Evolutionary conservation across 2,797 vertebrate genomes (phyloP).

Genomic region (Epinephelus awoara): DNA sequence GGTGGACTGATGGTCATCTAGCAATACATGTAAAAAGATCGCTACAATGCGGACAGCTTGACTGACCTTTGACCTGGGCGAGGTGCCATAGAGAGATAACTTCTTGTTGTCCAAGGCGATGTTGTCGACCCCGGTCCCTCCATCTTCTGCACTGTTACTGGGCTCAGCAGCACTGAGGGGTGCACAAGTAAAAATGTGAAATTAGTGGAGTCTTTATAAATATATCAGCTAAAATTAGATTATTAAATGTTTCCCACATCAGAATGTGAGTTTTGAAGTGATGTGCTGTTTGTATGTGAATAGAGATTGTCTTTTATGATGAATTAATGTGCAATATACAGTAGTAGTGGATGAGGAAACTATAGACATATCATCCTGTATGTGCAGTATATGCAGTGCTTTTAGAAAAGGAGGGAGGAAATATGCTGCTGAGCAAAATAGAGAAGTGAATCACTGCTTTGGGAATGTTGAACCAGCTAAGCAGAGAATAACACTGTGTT

Average conservation of each 20-base stretch:
- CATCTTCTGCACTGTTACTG: background rate
- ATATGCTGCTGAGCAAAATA: conserved; percentile 22
- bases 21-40: too few species aligned
- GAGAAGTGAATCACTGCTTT: conserved; percentile 47
- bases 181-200: background rate
- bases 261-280: background rate
- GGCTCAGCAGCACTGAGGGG: conserved; percentile 50
- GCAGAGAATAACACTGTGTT: conserved; percentile 38
- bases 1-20: background rate
- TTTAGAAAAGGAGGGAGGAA: conserved; percentile 7
- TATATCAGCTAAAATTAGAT: background rate
- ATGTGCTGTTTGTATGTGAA: background rate
- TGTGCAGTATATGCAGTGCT: background rate
- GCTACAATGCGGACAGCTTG: background rate
- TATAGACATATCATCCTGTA: background rate
- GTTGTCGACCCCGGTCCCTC: background rate
- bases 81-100: conserved; percentile 45
- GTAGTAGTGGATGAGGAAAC: too few species aligned
- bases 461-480: conserved; percentile 65
- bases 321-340: background rate
- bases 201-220: background rate
- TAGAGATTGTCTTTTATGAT: background rate
- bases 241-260: background rate
- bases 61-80: conserved; percentile 79
- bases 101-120: conserved; percentile 7